Evolutionary conservation across 2,888 invertebrate genomes (phyloP), one percentile per base, ranked within the genome.

Genomic region (Linnaemya tessellans): DNA sequence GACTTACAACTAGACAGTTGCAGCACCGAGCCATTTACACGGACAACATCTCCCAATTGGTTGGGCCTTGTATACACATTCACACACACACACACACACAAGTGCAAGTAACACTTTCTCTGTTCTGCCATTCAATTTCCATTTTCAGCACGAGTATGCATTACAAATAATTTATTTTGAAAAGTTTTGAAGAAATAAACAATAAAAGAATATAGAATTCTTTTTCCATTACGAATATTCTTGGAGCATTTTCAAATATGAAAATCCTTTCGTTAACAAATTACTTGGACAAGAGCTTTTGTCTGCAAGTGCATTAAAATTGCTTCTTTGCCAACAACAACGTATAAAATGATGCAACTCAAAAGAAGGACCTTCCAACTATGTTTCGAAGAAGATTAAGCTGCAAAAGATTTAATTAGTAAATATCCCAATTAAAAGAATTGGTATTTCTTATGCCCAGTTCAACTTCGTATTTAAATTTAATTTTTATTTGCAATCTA

Each of bases 221-320:
- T 62, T 43, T 77, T 68, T 15, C 1, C 7, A 60, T 68, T 81
- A n/a, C n/a, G n/a, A n/a, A n/a, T n/a, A 54, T 77, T 75, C 70
- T 77, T 77, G 81, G 70, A 81, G 74, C 64, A 56, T 68, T 65
- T 67, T 68, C 75, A 81, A 78, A 78, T 78, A 68, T 56, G 56
- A 74, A 84, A 84, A 82, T 74, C 78, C 78, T 46, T 78, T 11
- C 62, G 35, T 68, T 22, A 54, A 78, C 18, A 78, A 82, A 79
- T 78, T 73, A 73, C 62, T 84, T 75, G 35, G 75, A 64, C 70
- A 51, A 41, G 51, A 65, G 41, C 18, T 11, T 60, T 60, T 60
- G 30, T 54, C 18, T 65, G 38, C 38, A 35, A 18, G n/a, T 35
- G 60, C 18, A 56, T 30, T 15, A n/a, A 49, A 51, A 46, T 18